A percentile compares a stretch with the other conserved stretches of the same genome.
Evolutionary conservation across 2,113 vertebrate species (phyloP).

Genomic region (Indicator maculatus): DNA sequence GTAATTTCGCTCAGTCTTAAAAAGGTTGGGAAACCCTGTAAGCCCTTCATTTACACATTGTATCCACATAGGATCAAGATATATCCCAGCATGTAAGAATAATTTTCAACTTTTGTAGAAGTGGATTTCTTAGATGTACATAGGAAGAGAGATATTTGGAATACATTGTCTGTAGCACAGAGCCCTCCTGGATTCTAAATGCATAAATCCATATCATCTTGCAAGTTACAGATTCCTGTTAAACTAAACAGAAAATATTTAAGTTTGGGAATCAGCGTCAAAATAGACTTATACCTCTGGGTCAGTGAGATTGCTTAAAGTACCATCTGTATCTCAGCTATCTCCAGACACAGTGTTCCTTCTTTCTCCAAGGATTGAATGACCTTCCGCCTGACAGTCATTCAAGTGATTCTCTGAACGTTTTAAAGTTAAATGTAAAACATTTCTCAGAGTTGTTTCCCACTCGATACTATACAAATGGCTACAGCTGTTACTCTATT

Average conservation of each 20-base stretch:
- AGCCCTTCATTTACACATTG: not conserved
- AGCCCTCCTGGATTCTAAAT: not conserved
- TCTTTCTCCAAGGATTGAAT: conserved; percentile 24
- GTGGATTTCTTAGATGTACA: not conserved
- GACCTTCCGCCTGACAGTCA: conserved; percentile 33
- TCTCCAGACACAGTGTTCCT: not conserved
- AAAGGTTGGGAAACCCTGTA: not conserved
- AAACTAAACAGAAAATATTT: not conserved
- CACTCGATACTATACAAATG: conserved; percentile 22
- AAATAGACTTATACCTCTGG: not conserved
- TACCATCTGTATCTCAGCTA: conserved; percentile 21
- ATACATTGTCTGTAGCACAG: not conserved
- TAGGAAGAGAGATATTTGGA: not conserved
- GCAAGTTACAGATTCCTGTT: not conserved
- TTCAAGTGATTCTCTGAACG: not conserved
- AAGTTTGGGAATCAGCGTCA: not conserved
- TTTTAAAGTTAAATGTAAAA: conserved; percentile 42
- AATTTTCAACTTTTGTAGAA: not conserved
- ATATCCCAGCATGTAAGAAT: not conserved
- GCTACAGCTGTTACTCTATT: conserved; percentile 39
- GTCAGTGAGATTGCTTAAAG: not conserved
- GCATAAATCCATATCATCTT: not conserved
- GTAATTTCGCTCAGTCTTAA: not conserved
- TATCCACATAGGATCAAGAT: not conserved
- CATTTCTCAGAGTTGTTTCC: conserved; percentile 37